phyloP scores from a whole-genome alignment of 2,113 vertebrate species.

The Equus przewalskii region DNA sequence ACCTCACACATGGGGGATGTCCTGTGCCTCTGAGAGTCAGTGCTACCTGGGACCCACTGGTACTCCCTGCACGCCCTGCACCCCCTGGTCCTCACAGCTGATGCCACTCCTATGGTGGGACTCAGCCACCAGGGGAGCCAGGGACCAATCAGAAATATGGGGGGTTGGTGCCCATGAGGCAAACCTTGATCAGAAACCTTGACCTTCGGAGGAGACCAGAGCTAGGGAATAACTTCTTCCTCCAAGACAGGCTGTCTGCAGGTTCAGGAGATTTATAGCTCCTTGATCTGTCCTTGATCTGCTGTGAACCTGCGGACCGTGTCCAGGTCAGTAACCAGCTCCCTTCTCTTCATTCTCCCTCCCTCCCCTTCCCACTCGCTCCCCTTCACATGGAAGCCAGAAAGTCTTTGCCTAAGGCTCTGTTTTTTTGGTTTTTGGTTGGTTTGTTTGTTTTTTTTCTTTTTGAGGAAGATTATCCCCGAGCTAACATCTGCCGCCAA shows the following conservation, averaged over 20 bases:
- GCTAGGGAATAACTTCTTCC: too few species aligned
- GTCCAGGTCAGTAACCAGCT: background rate
- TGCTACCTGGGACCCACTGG: too few species aligned
- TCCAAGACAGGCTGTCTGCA: background rate
- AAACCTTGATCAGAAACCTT: too few species aligned
- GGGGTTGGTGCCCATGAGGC: accelerated
- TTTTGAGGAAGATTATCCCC: too few species aligned
- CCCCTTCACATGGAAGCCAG: too few species aligned
- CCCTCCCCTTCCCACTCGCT: background rate
- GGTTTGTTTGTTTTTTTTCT: too few species aligned
- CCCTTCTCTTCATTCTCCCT: accelerated
- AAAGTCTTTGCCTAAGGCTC: background rate
- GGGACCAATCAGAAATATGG: background rate
- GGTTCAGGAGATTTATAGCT: background rate
- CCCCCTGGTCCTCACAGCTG: background rate
- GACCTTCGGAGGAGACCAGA: background rate
- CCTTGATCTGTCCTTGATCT: background rate
- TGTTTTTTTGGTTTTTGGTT: background rate
- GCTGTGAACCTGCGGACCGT: accelerated
- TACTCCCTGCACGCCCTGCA: accelerated
- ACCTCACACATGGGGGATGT: background rate
- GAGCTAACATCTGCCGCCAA: too few species aligned
- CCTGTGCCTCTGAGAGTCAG: background rate
- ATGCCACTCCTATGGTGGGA: background rate
- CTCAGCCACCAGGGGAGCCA: background rate